These are phyloP conservation scores for Balaeniceps rex DNA, from an alignment of 2,113 vertebrate genomes.

Conservation along the genomic window DNA sequence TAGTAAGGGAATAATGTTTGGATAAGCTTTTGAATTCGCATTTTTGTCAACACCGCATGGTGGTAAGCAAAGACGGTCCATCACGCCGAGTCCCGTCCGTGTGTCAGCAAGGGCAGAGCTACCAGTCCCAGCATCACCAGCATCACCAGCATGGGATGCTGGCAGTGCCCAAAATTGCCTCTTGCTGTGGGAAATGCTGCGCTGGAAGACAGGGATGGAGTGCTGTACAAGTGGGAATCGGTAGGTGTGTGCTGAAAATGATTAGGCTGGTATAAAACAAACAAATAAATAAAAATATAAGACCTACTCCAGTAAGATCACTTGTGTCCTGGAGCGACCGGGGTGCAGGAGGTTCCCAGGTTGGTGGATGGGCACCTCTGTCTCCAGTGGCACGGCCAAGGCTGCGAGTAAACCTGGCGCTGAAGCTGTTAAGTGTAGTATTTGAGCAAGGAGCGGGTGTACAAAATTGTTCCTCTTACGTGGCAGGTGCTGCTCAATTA, in stretches of 20 bases:
- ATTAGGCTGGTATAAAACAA: not conserved
- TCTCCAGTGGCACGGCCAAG: not conserved
- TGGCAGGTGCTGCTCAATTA: conserved; percentile 71
- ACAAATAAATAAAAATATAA: too few relatives aligned
- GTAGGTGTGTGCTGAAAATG: not conserved
- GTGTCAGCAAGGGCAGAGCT: not conserved
- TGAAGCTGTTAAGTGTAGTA: not conserved
- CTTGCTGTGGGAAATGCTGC: not conserved
- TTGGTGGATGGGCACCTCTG: not conserved
- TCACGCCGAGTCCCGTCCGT: fast-evolving
- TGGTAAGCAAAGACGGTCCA: not conserved
- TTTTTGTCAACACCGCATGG: fast-evolving
- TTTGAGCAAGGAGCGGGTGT: not conserved
- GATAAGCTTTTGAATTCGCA: not conserved
- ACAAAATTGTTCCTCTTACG: not conserved
- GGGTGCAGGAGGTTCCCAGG: not conserved
- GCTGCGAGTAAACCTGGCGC: not conserved
- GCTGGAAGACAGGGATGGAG: not conserved
- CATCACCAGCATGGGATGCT: not conserved
- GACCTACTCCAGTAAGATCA: not conserved
- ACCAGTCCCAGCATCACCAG: not conserved
- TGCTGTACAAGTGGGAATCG: not conserved
- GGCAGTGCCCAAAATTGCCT: not conserved
- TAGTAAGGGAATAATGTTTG: not conserved
- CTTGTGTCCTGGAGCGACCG: not conserved